Conservation (phyloP, 2,797 vertebrate species). For the Tamandua tetradactyla region DNA sequence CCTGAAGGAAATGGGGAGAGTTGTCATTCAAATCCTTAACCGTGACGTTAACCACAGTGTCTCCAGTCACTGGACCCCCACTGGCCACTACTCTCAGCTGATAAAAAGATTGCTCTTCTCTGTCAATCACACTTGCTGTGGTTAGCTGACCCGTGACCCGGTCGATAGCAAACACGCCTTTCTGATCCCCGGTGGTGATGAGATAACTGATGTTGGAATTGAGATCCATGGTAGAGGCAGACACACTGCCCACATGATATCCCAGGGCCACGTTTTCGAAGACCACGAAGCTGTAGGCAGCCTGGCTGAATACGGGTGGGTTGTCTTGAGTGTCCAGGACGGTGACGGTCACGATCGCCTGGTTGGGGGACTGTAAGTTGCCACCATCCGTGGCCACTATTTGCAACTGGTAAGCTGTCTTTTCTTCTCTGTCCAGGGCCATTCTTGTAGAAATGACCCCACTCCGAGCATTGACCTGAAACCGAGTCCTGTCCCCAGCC, state of each 20-base stretch:
- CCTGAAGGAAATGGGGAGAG: constrained; percentile 92
- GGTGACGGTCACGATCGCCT: constrained; percentile 95
- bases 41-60: constrained; percentile 94
- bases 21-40: constrained; percentile 99
- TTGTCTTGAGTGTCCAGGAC: constrained; percentile 98
- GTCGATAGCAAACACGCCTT: constrained; percentile 92
- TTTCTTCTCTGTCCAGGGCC: constrained; percentile 95
- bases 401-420: constrained; percentile 95
- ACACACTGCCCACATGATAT: constrained; percentile 92
- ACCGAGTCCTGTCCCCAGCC: constrained; percentile 93
- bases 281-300: constrained; percentile 95
- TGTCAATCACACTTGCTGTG: constrained; percentile 92
- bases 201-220: constrained; percentile 97
- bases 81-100: constrained; percentile 95
- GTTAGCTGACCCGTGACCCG: constrained; percentile 90
- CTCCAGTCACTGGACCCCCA: constrained; percentile 94
- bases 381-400: constrained; percentile 93
- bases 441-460: constrained; percentile 93
- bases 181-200: constrained; percentile 95
- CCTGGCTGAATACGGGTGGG: constrained; percentile 94
- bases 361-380: constrained; percentile 91
- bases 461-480: constrained; percentile 92
- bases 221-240: constrained; percentile 94
- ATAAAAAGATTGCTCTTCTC: constrained; percentile 96
- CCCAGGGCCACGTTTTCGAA: constrained; percentile 96